These are phyloP conservation scores for Mesaphorura yosii DNA, from an alignment of 1,140 invertebrate genomes.

Conservation along the genomic window DNA sequence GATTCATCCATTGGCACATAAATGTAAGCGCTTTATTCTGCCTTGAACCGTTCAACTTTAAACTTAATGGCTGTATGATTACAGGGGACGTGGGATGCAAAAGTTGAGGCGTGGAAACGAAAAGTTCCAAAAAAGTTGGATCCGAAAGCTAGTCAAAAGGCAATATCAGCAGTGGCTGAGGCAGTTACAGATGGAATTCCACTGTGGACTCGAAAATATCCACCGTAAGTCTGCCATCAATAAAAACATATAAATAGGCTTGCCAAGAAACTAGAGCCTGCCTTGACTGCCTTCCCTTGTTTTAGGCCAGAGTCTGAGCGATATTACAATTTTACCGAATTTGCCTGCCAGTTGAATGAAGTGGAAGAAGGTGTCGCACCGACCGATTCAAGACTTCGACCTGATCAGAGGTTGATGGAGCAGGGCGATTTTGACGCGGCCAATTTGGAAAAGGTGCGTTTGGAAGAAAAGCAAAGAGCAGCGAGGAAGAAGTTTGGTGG, in stretches of 20 bases:
- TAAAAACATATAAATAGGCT: conserved; percentile 43
- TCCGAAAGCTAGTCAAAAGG: conserved; percentile 32
- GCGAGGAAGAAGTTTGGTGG: conserved; percentile 32
- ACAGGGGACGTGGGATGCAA: conserved; percentile 53
- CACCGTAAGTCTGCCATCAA: conserved; percentile 26
- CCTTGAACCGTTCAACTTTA: too few relatives aligned
- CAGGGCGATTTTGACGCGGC: conserved; percentile 53
- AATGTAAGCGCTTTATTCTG: too few relatives aligned
- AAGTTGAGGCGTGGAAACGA: conserved; percentile 47
- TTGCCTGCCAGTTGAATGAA: conserved; percentile 54
- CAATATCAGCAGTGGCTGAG: background rate
- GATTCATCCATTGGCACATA: conserved; percentile 45
- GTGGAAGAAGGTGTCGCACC: conserved; percentile 45
- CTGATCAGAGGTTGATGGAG: conserved; percentile 56
- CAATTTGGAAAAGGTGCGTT: conserved; percentile 44
- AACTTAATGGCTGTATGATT: too few relatives aligned
- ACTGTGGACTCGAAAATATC: conserved; percentile 1
- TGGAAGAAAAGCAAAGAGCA: conserved; percentile 51
- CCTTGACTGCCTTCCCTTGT: too few relatives aligned
- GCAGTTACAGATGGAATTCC: too few relatives aligned
- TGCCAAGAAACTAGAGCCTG: too few relatives aligned
- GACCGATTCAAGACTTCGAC: conserved; percentile 49
- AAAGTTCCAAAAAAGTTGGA: conserved; percentile 34
- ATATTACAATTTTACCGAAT: conserved; percentile 49
- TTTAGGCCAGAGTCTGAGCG: conserved; percentile 36